Conservation (phyloP, 1,140 invertebrate genomes). For the Meloidogyne chitwoodi region DNA sequence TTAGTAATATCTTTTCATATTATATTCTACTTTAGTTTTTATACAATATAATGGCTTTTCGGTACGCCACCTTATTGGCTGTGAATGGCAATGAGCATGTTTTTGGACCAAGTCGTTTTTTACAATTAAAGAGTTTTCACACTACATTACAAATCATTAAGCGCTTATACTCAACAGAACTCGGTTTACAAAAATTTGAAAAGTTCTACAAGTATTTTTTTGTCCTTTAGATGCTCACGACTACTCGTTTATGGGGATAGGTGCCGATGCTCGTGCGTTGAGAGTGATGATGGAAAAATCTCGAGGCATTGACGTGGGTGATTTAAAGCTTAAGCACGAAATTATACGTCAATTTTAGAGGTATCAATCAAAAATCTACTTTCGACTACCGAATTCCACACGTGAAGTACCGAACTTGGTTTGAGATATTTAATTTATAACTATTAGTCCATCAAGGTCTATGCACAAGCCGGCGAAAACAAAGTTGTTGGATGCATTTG, state of each 20-base stretch:
- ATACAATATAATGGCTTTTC: too few species aligned
- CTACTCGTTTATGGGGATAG: background rate
- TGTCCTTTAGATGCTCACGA: background rate
- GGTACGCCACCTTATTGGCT: too few species aligned
- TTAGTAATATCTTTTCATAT: too few species aligned
- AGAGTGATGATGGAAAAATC: background rate
- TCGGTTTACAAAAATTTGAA: background rate
- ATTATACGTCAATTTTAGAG: background rate
- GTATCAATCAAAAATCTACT: background rate
- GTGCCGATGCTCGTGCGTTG: background rate
- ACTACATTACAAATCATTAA: background rate
- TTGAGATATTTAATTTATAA: background rate
- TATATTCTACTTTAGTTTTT: too few species aligned
- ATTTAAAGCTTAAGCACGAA: background rate
- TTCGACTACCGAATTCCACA: background rate
- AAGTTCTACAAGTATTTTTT: background rate
- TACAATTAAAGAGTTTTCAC: background rate
- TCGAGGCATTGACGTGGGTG: background rate
- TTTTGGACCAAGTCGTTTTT: background rate
- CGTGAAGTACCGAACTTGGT: background rate
- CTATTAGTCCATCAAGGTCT: background rate
- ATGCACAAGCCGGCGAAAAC: conserved; percentile 49
- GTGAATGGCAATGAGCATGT: background rate
- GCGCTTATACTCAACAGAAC: background rate
- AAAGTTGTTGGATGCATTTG: conserved; percentile 91